Conservation (phyloP, 2,888 invertebrate species). For the Cataglyphis altisquamis region DNA sequence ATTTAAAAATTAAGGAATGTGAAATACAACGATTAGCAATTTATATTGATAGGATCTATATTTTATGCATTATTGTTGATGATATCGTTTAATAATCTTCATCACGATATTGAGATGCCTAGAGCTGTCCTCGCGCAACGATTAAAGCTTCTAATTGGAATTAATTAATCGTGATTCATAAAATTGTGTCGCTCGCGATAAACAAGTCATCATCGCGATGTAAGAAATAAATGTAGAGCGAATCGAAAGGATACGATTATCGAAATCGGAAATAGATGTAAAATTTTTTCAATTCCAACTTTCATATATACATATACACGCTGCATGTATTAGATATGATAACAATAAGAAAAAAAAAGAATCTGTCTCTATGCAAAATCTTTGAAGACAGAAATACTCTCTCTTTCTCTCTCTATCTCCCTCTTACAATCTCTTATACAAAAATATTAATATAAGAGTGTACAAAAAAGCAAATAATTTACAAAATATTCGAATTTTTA, state of each 20-base stretch:
- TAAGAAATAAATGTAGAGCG: not conserved
- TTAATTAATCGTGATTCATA: slow-evolving; percentile 74
- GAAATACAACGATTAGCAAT: not conserved
- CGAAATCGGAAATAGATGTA: not conserved
- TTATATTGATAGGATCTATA: not conserved
- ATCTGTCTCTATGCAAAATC: not conserved
- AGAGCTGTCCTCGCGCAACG: slow-evolving; percentile 8
- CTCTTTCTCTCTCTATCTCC: too few species aligned
- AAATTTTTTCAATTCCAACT: not conserved
- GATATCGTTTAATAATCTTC: not conserved
- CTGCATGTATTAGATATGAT: not conserved
- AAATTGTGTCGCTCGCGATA: not conserved
- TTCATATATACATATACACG: not conserved
- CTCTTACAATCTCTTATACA: not conserved
- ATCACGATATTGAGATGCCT: not conserved
- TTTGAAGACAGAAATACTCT: not conserved
- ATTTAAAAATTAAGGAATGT: not conserved
- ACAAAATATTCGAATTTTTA: not conserved
- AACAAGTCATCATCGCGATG: not conserved
- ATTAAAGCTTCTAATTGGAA: slow-evolving; percentile 72
- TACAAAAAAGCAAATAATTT: not conserved
- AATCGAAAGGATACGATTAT: not conserved
- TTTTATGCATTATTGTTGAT: not conserved
- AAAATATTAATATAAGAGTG: not conserved
- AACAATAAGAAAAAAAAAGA: not conserved